A percentile compares a stretch with the other conserved stretches of the same genome.
Conservation (phyloP, 2,113 vertebrate species). For the Todiramphus saurophagus region DNA sequence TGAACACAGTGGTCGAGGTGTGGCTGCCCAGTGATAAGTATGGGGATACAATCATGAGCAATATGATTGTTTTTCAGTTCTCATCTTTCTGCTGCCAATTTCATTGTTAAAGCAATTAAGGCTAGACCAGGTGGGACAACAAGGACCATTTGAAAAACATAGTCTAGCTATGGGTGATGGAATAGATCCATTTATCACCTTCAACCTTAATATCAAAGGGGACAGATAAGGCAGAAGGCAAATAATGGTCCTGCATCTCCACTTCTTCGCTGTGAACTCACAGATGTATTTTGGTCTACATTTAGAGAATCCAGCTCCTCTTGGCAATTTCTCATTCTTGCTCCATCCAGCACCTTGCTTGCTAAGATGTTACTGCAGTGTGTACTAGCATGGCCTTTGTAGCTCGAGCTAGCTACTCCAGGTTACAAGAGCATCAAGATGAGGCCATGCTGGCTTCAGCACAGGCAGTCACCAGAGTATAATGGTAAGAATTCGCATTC, state of each 20-base stretch:
- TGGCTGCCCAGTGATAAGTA: no score
- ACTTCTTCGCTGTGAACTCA: background rate
- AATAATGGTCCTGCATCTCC: background rate
- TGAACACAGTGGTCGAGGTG: no score
- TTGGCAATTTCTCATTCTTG: background rate
- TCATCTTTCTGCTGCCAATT: background rate
- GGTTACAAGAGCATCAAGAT: background rate
- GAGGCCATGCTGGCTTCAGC: background rate
- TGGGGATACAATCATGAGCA: background rate
- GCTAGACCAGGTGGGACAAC: background rate
- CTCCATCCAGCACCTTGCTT: background rate
- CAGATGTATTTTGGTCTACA: background rate
- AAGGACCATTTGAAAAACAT: background rate
- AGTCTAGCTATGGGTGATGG: background rate
- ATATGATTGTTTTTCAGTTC: background rate
- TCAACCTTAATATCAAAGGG: background rate
- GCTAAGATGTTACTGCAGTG: background rate
- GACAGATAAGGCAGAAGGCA: background rate
- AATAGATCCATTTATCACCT: background rate
- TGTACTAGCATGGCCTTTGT: background rate
- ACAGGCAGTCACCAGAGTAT: background rate
- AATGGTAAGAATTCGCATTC: background rate
- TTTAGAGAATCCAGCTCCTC: background rate
- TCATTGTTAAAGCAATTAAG: conserved; percentile 1
- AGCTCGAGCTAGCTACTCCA: background rate